These are phyloP conservation scores for Hydraecia micacea DNA, from an alignment of 2,888 invertebrate species.

Conservation along the genomic window DNA sequence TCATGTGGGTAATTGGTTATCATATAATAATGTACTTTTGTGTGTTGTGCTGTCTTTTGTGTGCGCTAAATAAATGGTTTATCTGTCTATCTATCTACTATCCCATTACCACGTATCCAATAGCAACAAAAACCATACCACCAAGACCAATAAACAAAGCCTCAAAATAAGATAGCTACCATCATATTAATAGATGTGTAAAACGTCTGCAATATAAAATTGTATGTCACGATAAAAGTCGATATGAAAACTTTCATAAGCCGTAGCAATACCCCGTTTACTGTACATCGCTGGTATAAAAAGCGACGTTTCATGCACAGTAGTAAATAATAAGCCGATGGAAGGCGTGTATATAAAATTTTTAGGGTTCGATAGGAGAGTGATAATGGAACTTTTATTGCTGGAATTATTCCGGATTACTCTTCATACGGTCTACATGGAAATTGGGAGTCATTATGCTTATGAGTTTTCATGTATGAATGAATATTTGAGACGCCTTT, in stretches of 20 bases:
- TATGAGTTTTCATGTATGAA: slow-evolving; percentile 58
- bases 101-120: background rate
- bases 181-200: slow-evolving; percentile 52
- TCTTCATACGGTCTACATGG: slow-evolving; percentile 61
- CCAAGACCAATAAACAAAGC: slow-evolving; percentile 37
- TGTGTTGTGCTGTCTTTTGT: no score
- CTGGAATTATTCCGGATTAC: slow-evolving; percentile 63
- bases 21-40: no score
- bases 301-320: slow-evolving; percentile 62
- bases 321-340: slow-evolving; percentile 70
- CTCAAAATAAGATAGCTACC: slow-evolving; percentile 33
- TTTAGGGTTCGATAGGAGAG: slow-evolving; percentile 58
- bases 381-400: slow-evolving; percentile 68
- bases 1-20: no score
- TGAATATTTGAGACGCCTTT: slow-evolving; percentile 59
- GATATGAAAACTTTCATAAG: slow-evolving; percentile 79
- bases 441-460: slow-evolving; percentile 66
- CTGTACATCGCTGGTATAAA: slow-evolving; percentile 71
- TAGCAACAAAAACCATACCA: slow-evolving; percentile 2
- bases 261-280: slow-evolving; percentile 71
- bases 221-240: slow-evolving; percentile 73
- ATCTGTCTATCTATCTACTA: no score
- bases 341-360: slow-evolving; percentile 58
- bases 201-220: slow-evolving; percentile 66
- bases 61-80: no score